Conservation (phyloP, 1,140 invertebrate species). For the Phortica variegata region DNA sequence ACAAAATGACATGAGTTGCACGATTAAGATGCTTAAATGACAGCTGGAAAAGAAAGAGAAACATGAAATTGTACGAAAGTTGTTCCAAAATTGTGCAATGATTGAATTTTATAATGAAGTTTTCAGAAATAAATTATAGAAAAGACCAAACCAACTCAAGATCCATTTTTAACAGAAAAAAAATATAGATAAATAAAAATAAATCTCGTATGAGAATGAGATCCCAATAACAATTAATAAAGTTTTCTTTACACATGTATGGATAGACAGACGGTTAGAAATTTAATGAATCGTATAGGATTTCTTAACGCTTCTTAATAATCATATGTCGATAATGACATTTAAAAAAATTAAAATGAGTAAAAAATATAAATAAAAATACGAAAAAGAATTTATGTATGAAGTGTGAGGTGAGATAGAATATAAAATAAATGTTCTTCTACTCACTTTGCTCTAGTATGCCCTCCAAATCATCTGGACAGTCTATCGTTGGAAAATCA, state of each 20-base stretch:
- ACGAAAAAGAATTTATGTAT: background rate
- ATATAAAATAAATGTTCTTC: background rate
- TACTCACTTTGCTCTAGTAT: conserved; percentile 42
- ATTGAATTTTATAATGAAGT: too few species aligned
- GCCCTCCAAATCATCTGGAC: conserved; percentile 42
- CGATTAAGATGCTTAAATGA: conserved; percentile 15
- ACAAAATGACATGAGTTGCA: background rate
- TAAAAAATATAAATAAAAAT: background rate
- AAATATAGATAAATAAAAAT: too few species aligned
- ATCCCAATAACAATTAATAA: too few species aligned
- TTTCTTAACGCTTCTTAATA: conserved; percentile 2
- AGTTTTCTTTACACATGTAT: too few species aligned
- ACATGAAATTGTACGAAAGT: too few species aligned
- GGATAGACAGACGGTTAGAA: background rate
- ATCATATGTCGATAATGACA: background rate
- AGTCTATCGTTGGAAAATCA: conserved; percentile 45
- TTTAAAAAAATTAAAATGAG: background rate
- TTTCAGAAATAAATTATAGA: too few species aligned
- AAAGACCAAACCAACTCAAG: too few species aligned
- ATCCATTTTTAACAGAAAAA: too few species aligned
- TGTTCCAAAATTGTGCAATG: too few species aligned
- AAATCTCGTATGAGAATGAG: too few species aligned
- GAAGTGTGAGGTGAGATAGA: background rate
- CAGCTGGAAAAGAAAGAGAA: conserved; percentile 19
- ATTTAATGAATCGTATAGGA: background rate